Evolutionary conservation across 1,140 invertebrate genomes (phyloP), one percentile per base, ranked within the genome.

Genomic region (Calliphora vicina): DNA sequence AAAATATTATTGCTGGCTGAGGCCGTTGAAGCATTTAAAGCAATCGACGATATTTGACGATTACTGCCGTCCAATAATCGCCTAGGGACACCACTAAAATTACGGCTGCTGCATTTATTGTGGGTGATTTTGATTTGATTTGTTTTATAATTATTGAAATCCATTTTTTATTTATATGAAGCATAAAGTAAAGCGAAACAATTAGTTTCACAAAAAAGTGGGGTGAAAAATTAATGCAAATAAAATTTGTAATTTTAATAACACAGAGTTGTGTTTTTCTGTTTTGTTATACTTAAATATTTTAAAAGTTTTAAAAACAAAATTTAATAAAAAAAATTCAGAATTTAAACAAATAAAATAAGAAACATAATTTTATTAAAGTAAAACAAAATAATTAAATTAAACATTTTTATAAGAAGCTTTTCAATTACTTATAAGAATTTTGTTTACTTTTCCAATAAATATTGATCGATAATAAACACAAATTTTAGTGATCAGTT

Each of bases 31-130:
- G 84, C 73, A 80, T 83, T 29, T 20, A 29, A 83, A 82, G 82
- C 80, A 35, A 83, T 80, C 82, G 85, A 83, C 81, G 84, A 82
- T 71, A 86, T 82, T 74, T 85, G 85, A 27, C 85, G 82, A 84
- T 85, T 85, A 84, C 85, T 87, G 82, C 86, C 85, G 80, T 91
- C 90, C 15, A 90, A 87, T 17, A 91, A 85, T n/a, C 90, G 89
- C 76, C 90, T 87, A 50, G 89, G 88, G 82, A 90, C 88, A 81
- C 90, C 89, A 82, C 87, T 89, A 72, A 90, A 83, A 81, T 74
- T 83, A 45, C 83, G 82, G 35, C 82, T 83, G 82, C 57, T 80
- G 4, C 9, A 15, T 67, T 73, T 50, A 13, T n/a, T 74, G 45
- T 74, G 12, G 25, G 61, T 50, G 23, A 20, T 78, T 45, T 50